Percentiles rank a stretch among this genome's conserved stretches.
These are phyloP conservation scores for Chitala chitala DNA, from an alignment of 2,113 vertebrate species.

Conservation along the genomic window DNA sequence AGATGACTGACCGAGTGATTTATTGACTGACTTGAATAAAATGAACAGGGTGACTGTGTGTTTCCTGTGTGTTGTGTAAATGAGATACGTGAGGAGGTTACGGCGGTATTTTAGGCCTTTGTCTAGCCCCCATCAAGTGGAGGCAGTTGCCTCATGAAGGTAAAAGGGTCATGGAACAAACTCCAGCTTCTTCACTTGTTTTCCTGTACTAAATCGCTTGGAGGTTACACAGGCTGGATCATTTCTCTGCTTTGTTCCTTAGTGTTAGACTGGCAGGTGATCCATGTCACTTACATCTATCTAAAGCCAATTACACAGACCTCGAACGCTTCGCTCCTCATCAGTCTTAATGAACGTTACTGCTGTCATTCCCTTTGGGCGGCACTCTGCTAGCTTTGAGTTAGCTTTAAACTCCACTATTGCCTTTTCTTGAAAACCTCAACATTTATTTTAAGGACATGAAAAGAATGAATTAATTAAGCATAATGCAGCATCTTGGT, in stretches of 20 bases:
- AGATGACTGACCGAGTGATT: background rate
- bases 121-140: too few relatives aligned
- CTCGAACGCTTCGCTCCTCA: background rate
- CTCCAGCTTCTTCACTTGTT: background rate
- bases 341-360: background rate
- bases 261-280: too few relatives aligned
- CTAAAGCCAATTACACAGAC: constrained; percentile 25
- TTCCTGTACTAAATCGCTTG: too few relatives aligned
- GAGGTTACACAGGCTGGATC: background rate
- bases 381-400: background rate
- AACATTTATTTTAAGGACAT: too few relatives aligned
- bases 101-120: too few relatives aligned
- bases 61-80: background rate
- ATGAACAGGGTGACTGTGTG: background rate
- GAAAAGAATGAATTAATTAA: too few relatives aligned
- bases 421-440: too few relatives aligned
- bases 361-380: background rate
- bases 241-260: too few relatives aligned
- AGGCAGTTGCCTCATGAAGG: background rate
- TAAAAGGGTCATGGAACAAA: background rate
- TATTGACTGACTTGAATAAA: too few relatives aligned
- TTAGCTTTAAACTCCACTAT: too few relatives aligned
- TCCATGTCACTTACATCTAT: constrained; percentile 15
- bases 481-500: too few relatives aligned
- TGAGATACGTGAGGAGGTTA: too few relatives aligned